These are phyloP conservation scores for Synergus itoensis DNA, from an alignment of 2,888 invertebrate genomes.

Conservation along the genomic window DNA sequence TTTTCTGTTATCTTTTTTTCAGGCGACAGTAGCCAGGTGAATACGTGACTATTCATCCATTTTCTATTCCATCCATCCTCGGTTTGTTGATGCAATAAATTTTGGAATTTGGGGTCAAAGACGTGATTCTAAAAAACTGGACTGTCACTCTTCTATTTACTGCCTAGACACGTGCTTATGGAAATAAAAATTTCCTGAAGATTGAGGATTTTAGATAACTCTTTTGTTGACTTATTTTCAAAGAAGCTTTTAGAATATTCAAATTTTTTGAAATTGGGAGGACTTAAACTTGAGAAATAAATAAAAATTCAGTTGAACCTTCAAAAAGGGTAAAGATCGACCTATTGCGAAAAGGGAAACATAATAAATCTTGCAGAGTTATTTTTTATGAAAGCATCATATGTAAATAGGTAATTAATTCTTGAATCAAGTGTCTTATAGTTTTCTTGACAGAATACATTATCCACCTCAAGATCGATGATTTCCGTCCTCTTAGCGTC, in stretches of 20 bases:
- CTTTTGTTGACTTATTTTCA: too few relatives aligned
- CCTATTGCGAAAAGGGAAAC: neutral
- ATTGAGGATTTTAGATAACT: too few relatives aligned
- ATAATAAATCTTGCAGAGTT: constrained; percentile 2
- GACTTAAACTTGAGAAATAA: too few relatives aligned
- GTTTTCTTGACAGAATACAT: constrained; percentile 11
- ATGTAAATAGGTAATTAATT: constrained; percentile 13
- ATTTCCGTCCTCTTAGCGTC: constrained; percentile 5
- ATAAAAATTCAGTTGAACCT: neutral
- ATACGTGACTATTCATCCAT: constrained; percentile 8
- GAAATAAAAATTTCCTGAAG: too few relatives aligned
- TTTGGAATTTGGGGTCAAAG: neutral
- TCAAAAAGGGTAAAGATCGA: neutral
- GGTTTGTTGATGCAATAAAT: neutral
- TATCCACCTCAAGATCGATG: constrained; percentile 29
- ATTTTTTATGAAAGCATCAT: constrained; percentile 12
- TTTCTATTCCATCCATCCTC: neutral
- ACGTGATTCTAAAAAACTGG: neutral
- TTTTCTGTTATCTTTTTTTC: neutral
- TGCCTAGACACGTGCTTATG: neutral
- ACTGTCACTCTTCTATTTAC: neutral
- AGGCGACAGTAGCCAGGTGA: constrained; percentile 6
- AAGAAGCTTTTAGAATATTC: too few relatives aligned
- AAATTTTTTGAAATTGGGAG: too few relatives aligned
- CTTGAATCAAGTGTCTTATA: constrained; percentile 11